phyloP scores from a whole-genome alignment of 2,888 invertebrate species.

The Acanthacorydalis orientalis region DNA sequence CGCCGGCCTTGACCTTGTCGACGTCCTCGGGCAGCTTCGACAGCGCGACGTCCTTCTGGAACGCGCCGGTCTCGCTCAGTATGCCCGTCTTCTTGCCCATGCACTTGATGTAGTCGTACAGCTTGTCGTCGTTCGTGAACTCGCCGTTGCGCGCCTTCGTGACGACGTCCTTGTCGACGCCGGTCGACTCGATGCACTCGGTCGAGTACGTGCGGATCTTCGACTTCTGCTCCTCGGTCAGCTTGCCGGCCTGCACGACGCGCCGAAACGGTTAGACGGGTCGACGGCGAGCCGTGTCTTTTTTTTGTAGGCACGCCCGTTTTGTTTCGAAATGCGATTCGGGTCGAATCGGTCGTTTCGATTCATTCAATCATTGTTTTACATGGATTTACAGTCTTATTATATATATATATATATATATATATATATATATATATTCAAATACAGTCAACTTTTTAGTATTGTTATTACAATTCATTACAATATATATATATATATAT shows the following conservation, averaged over 20 bases:
- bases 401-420: no score
- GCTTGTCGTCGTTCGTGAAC: constrained; percentile 15
- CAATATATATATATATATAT: no score
- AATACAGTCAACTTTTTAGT: no score
- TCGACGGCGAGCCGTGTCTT: no score
- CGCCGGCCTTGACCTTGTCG: constrained; percentile 5
- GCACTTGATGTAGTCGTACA: constrained; percentile 16
- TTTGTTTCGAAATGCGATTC: no score
- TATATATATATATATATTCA: no score
- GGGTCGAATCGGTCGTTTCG: no score
- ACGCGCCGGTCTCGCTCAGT: constrained; percentile 9
- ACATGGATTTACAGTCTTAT: no score
- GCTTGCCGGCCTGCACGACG: constrained; percentile 6
- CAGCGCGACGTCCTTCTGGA: constrained; percentile 10
- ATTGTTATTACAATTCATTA: no score
- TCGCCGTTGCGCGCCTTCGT: constrained; percentile 26
- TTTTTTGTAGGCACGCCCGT: no score
- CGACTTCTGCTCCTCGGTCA: constrained; percentile 13
- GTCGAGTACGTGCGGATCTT: constrained; percentile 12
- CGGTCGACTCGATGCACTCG: constrained; percentile 19
- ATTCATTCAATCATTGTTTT: no score
- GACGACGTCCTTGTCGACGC: constrained; percentile 18
- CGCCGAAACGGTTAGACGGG: no score
- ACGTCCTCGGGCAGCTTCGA: constrained; percentile 6
- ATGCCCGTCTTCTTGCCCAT: constrained; percentile 9